Conservation (phyloP, 37 sponge, comb jelly and placozoan species). For the Ianthella basta region DNA sequence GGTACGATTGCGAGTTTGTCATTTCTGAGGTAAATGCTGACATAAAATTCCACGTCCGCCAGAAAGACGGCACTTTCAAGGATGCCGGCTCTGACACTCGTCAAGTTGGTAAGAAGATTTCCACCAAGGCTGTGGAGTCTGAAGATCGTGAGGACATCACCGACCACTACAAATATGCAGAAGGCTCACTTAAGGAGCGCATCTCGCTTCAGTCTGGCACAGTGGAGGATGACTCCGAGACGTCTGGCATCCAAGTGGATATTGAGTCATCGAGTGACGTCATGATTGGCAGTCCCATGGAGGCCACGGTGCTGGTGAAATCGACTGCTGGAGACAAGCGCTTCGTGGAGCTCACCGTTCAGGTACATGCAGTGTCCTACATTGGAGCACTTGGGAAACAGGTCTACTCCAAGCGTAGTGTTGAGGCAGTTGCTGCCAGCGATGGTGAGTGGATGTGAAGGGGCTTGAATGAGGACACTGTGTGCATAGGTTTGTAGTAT, state of each 20-base stretch:
- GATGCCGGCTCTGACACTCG: slow-evolving; percentile 49
- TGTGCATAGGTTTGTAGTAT: too few relatives aligned
- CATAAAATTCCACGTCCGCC: slow-evolving; percentile 46
- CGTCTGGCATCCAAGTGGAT: slow-evolving; percentile 38
- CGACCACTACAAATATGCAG: slow-evolving; percentile 81
- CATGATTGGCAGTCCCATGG: slow-evolving; percentile 2
- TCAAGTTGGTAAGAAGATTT: slow-evolving; percentile 75
- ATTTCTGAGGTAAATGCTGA: slow-evolving; percentile 93
- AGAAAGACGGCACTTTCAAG: slow-evolving; percentile 47
- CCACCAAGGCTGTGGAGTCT: slow-evolving; percentile 81
- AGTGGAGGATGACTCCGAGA: too few relatives aligned
- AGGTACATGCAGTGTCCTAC: slow-evolving; percentile 32
- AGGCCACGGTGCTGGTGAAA: slow-evolving; percentile 1
- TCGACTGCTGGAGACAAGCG: slow-evolving; percentile 24
- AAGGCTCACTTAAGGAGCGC: slow-evolving; percentile 78
- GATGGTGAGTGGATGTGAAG: too few relatives aligned
- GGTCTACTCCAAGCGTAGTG: not conserved
- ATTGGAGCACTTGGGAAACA: slow-evolving; percentile 26
- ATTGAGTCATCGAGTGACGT: slow-evolving; percentile 19
- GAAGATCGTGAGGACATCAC: slow-evolving; percentile 80
- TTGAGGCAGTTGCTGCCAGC: not conserved
- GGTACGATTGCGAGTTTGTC: slow-evolving; percentile 81
- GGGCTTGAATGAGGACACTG: too few relatives aligned
- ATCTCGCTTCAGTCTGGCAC: slow-evolving; percentile 46
- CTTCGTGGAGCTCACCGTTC: slow-evolving; percentile 7